Conservation (phyloP, 35 echinoderm and acorn worm genomes). For the Ophioderma brevispina region DNA sequence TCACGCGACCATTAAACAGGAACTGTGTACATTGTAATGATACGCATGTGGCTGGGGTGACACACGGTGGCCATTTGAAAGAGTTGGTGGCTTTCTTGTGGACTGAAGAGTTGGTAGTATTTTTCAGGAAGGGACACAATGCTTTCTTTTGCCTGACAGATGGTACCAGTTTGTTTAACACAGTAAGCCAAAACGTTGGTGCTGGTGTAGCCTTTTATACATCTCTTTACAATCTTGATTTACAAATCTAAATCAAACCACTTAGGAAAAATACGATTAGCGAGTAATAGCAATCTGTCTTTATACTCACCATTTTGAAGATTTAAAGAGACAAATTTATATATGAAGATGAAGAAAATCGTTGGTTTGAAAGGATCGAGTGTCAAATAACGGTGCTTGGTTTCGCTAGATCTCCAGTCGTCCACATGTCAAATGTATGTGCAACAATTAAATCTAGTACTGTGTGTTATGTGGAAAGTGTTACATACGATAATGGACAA, state of each 20-base stretch:
- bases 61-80: background rate
- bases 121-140: background rate
- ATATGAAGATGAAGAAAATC: background rate
- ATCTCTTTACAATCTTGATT: conserved; percentile 3
- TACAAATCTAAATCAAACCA: conserved; percentile 4
- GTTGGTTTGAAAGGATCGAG: background rate
- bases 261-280: background rate
- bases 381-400: background rate
- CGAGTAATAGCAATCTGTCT: background rate
- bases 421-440: background rate
- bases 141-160: background rate
- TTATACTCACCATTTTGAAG: background rate
- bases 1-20: background rate
- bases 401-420: background rate
- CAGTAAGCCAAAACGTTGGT: background rate
- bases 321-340: background rate
- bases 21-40: background rate
- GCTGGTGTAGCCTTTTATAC: background rate
- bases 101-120: too few relatives aligned
- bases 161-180: conserved; percentile 5
- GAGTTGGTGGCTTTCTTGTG: too few relatives aligned
- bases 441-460: background rate
- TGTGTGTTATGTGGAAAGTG: too few relatives aligned
- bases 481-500: too few relatives aligned
- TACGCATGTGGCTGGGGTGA: background rate